Conservation (phyloP, 2,888 invertebrate species). For the Azorinus chamasolen region DNA sequence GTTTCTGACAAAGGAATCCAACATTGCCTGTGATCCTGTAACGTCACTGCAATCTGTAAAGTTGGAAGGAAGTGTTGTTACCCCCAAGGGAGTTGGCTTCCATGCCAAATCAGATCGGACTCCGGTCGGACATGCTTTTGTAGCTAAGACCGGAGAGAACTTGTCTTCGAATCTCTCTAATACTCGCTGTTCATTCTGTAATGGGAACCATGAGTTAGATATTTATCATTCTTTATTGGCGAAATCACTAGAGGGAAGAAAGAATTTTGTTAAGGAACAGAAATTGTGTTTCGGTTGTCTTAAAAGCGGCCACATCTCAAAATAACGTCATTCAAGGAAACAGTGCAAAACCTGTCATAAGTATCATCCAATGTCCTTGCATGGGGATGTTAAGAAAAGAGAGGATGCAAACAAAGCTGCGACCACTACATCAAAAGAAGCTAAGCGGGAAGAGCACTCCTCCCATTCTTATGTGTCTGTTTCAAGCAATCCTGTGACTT, state of each 20-base stretch:
- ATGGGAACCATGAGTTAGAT: slow-evolving; percentile 38
- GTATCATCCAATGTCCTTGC: slow-evolving; percentile 43
- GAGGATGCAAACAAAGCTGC: no score
- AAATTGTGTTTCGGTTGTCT: slow-evolving; percentile 48
- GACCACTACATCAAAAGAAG: no score
- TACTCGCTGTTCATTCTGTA: slow-evolving; percentile 21
- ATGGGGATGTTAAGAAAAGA: slow-evolving; percentile 50
- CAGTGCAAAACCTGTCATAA: slow-evolving; percentile 38
- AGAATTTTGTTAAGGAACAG: slow-evolving; percentile 31
- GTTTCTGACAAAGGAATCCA: slow-evolving; percentile 47
- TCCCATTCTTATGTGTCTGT: no score
- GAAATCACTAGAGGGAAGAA: slow-evolving; percentile 37
- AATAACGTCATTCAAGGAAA: slow-evolving; percentile 27
- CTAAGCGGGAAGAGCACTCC: no score
- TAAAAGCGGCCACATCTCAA: slow-evolving; percentile 30
- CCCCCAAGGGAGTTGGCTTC: not conserved
- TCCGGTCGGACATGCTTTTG: no score
- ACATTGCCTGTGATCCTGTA: slow-evolving; percentile 57
- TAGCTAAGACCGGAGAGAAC: no score
- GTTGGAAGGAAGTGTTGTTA: not conserved
- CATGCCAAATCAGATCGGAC: not conserved
- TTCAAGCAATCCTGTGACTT: not conserved
- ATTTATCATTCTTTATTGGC: slow-evolving; percentile 25
- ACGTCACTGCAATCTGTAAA: slow-evolving; percentile 37
- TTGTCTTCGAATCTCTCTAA: no score